phyloP scores from a whole-genome alignment of 1,140 invertebrate species.

The fruit fly (Drosophila melanogaster) region Release_6_plus_ISO1_MT NC_004354.4:16777501-16778000 shows the following conservation, averaged over 20 bases:
- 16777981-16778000: slow-evolving; percentile 37
- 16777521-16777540: background rate
- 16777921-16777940: slow-evolving; percentile 5
- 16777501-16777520: slow-evolving; percentile 15
- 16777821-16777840: slow-evolving; percentile 80
- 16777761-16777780: slow-evolving; percentile 33
- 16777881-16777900: background rate
- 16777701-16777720: slow-evolving; percentile 3
- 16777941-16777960: slow-evolving; percentile 13
- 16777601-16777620: background rate
- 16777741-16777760: slow-evolving; percentile 28
- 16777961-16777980: slow-evolving; percentile 14
- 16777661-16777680: slow-evolving; percentile 7
- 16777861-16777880: slow-evolving; percentile 50
- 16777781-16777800: slow-evolving; percentile 41
- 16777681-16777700: slow-evolving; percentile 22
- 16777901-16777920: no score
- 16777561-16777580: background rate
- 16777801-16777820: slow-evolving; percentile 75
- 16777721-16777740: background rate
- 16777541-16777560: no score
- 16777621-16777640: background rate
- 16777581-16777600: no score
- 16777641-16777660: slow-evolving; percentile 18
- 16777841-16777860: slow-evolving; percentile 73